Percentiles rank a stretch among this genome's conserved stretches.
These are phyloP conservation scores for Temnothorax unifasciatus DNA, from an alignment of 2,888 invertebrate genomes.

Conservation along the genomic window DNA sequence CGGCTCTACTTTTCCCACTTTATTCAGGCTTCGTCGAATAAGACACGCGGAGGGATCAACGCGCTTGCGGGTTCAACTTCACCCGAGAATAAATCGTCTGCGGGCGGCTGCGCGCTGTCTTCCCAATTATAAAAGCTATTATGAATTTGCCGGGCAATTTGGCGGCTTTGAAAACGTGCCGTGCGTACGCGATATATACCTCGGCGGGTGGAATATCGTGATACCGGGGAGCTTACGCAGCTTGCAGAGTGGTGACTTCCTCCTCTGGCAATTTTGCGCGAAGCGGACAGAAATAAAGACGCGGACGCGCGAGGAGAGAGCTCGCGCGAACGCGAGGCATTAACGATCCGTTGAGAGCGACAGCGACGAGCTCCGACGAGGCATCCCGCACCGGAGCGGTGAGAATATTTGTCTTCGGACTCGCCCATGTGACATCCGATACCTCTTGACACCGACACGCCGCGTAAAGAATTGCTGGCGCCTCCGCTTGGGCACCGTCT, in stretches of 20 bases:
- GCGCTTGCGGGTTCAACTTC: constrained; percentile 35
- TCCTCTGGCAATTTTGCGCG: constrained; percentile 22
- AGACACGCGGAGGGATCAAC: constrained; percentile 39
- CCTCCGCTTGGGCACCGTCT: constrained; percentile 63
- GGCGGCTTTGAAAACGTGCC: constrained; percentile 66
- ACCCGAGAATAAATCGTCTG: constrained; percentile 62
- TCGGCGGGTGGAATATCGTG: constrained; percentile 55
- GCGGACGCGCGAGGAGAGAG: constrained; percentile 46
- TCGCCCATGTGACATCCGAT: constrained; percentile 82
- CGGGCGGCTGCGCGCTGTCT: constrained; percentile 48
- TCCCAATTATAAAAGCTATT: constrained; percentile 72
- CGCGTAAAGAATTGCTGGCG: constrained; percentile 69
- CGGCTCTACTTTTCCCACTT: not conserved
- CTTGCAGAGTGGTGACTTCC: constrained; percentile 22
- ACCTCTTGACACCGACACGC: constrained; percentile 77
- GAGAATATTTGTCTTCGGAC: constrained; percentile 81
- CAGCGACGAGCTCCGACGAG: constrained; percentile 71
- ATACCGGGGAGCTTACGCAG: constrained; percentile 49
- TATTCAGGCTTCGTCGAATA: constrained; percentile 42
- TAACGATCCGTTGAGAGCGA: constrained; percentile 82
- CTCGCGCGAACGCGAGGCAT: constrained; percentile 52
- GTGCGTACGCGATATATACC: constrained; percentile 58
- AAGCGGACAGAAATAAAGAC: constrained; percentile 70
- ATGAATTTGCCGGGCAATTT: constrained; percentile 73
- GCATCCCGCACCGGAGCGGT: constrained; percentile 57